phyloP scores from a whole-genome alignment of 1,140 invertebrate genomes.

The Batillaria attramentaria region DNA sequence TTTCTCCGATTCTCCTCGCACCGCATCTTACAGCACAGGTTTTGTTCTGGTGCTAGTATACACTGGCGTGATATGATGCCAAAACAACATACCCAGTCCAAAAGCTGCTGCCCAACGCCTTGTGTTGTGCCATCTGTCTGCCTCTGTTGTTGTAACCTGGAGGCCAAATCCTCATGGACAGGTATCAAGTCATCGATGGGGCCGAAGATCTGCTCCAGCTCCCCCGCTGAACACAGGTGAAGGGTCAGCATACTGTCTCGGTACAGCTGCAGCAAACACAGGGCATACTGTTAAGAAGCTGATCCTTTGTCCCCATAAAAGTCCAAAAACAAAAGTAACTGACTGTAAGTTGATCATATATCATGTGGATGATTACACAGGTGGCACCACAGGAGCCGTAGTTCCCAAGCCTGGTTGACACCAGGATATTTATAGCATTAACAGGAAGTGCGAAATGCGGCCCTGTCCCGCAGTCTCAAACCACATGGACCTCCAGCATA shows the following conservation, averaged over 20 bases:
- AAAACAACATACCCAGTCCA: slow-evolving; percentile 73
- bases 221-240: slow-evolving; percentile 72
- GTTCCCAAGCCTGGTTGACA: neutral
- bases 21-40: no score
- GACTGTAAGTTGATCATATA: no score
- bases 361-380: no score
- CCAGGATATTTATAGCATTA: neutral
- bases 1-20: no score
- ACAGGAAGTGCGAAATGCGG: no score
- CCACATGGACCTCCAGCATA: no score
- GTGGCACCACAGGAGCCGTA: no score
- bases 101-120: slow-evolving; percentile 71
- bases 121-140: slow-evolving; percentile 74
- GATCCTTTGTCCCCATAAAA: no score
- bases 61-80: neutral
- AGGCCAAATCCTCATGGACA: slow-evolving; percentile 71
- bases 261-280: slow-evolving; percentile 67
- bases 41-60: no score
- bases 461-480: no score
- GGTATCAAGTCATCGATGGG: slow-evolving; percentile 66
- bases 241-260: slow-evolving; percentile 73
- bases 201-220: slow-evolving; percentile 74
- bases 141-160: slow-evolving; percentile 70
- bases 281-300: no score
- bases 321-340: no score